Conservation (phyloP, 2,113 vertebrate genomes). For the Xiphias gladius region DNA sequence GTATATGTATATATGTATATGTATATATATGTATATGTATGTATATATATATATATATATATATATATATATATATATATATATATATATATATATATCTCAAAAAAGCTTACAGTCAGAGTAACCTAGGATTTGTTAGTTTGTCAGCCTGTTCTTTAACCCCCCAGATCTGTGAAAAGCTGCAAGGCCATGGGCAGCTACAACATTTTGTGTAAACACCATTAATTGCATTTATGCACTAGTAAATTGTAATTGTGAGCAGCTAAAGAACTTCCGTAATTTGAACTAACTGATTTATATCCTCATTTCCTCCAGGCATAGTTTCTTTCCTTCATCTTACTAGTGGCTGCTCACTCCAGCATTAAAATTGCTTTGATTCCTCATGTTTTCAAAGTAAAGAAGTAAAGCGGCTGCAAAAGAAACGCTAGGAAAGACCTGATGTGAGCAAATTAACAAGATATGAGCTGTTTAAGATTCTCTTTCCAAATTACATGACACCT, state of each 20-base stretch:
- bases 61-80: too few species aligned
- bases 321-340: neutral
- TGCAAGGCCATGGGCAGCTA: neutral
- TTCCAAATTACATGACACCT: too few species aligned
- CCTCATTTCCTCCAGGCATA: neutral
- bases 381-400: neutral
- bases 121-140: conserved; percentile 33
- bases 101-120: conserved; percentile 3
- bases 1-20: too few species aligned
- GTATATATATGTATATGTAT: too few species aligned
- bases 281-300: neutral
- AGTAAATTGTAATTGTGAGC: neutral
- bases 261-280: neutral
- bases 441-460: conserved; percentile 9
- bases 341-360: neutral
- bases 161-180: conserved; percentile 8
- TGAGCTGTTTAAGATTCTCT: too few species aligned
- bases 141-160: conserved; percentile 5
- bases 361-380: conserved; percentile 8
- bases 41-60: too few species aligned
- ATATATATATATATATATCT: too few species aligned
- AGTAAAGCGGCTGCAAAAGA: neutral
- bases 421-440: neutral
- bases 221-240: conserved; percentile 10
- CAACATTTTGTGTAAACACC: conserved; percentile 8